Evolutionary conservation across 2,797 vertebrate genomes (phyloP).

Genomic region (Triplophysa yarkandensis): DNA sequence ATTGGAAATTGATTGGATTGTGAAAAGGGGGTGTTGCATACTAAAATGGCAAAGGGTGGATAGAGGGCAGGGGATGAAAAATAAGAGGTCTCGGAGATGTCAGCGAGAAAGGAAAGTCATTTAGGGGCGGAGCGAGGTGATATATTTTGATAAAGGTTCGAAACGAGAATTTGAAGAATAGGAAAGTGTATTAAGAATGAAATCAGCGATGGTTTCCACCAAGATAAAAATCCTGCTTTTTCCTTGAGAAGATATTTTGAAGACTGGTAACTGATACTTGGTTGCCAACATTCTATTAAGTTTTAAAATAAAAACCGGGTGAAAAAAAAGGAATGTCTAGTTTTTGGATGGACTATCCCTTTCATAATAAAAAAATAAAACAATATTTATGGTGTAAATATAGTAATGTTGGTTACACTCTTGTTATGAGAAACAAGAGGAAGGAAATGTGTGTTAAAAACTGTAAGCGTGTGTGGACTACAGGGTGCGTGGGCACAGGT

Average conservation of each 20-base stretch:
- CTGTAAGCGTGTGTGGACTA: neutral
- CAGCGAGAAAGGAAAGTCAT: neutral
- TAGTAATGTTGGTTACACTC: neutral
- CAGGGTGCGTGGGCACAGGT: neutral
- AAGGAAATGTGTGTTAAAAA: neutral
- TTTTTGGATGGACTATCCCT: too few species aligned
- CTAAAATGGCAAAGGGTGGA: neutral
- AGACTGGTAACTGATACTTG: too few species aligned
- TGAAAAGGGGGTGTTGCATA: neutral
- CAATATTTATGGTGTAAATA: neutral
- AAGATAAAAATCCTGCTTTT: too few species aligned
- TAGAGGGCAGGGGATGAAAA: neutral
- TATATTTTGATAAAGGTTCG: neutral
- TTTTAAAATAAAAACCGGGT: too few species aligned
- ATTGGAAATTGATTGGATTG: neutral
- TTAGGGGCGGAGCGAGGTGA: neutral
- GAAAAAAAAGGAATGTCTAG: too few species aligned
- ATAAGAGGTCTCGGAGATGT: neutral
- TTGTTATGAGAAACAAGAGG: constrained; percentile 12
- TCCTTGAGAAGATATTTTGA: too few species aligned
- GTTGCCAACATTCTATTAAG: too few species aligned
- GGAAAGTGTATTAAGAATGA: neutral
- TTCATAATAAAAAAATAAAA: neutral
- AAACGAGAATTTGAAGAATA: neutral
- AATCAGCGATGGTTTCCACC: neutral